Conservation (phyloP, 2,797 vertebrate species). For the Mus minutoides region DNA sequence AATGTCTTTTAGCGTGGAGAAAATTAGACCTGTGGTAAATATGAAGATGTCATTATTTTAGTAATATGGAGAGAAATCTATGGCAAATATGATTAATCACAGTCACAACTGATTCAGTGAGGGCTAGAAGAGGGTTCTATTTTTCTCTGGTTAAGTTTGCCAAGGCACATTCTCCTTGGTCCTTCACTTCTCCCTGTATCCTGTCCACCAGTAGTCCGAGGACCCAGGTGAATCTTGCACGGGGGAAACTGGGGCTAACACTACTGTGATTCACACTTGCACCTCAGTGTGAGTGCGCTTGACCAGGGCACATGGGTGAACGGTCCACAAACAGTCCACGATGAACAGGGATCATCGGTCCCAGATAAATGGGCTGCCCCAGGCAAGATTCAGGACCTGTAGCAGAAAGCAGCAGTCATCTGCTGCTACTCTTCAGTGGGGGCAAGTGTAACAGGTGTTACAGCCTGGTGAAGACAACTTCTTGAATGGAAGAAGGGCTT, state of each 20-base stretch:
- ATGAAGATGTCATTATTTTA: slow-evolving; percentile 27
- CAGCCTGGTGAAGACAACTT: slow-evolving; percentile 63
- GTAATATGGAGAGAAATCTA: slow-evolving; percentile 37
- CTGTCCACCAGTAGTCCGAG: not conserved
- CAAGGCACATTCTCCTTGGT: slow-evolving; percentile 65
- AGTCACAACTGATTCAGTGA: not conserved
- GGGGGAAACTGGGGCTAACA: slow-evolving; percentile 11
- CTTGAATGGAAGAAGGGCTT: slow-evolving; percentile 42
- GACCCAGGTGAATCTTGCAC: not conserved
- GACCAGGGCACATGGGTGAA: not conserved
- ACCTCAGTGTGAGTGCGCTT: not conserved
- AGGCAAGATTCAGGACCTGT: not conserved
- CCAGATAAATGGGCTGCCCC: not conserved
- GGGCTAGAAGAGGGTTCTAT: slow-evolving; percentile 24
- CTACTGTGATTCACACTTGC: not conserved
- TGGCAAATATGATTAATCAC: slow-evolving; percentile 56
- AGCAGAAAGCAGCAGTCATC: not conserved
- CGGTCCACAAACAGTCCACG: not conserved
- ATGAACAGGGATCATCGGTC: not conserved
- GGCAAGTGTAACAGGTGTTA: slow-evolving; percentile 37
- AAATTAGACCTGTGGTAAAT: slow-evolving; percentile 27
- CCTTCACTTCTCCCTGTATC: not conserved
- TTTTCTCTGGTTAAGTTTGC: slow-evolving; percentile 45
- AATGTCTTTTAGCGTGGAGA: not conserved
- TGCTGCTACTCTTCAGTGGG: not conserved